Conservation (phyloP, 2,888 invertebrate genomes). For the Agrochola lota region DNA sequence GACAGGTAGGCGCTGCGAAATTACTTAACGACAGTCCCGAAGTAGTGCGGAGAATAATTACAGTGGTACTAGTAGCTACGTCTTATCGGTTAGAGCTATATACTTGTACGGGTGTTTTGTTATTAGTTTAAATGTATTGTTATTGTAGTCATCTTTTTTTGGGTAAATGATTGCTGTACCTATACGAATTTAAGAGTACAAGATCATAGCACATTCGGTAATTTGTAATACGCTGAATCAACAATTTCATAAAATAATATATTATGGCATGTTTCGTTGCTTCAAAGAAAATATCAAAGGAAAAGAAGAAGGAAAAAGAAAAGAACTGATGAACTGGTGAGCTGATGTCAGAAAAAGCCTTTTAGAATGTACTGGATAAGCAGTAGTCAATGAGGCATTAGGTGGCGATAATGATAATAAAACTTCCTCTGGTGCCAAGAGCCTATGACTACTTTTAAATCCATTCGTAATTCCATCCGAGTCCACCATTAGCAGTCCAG, state of each 20-base stretch:
- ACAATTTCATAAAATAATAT: too few relatives aligned
- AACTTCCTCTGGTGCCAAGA: not conserved
- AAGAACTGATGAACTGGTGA: too few relatives aligned
- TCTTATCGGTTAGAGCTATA: constrained; percentile 6
- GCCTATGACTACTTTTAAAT: not conserved
- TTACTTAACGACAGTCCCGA: constrained; percentile 71
- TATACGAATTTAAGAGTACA: not conserved
- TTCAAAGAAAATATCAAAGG: too few relatives aligned
- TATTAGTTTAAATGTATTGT: not conserved
- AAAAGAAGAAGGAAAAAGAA: too few relatives aligned
- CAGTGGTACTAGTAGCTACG: constrained; percentile 15
- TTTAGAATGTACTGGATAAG: too few relatives aligned
- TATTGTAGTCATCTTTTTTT: not conserved
- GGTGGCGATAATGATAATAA: too few relatives aligned
- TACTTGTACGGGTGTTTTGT: not conserved
- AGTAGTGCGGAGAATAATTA: constrained; percentile 67
- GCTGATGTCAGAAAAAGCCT: too few relatives aligned
- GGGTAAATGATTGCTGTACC: not conserved
- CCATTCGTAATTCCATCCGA: not conserved
- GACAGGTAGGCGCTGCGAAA: constrained; percentile 70
- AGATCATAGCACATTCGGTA: not conserved
- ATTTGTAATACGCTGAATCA: not conserved
- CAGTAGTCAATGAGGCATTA: not conserved
- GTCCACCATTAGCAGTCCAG: constrained; percentile 15
- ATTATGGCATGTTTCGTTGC: too few relatives aligned